Conservation (phyloP, 1,140 invertebrate species). For the Drosophila dunni region DNA sequence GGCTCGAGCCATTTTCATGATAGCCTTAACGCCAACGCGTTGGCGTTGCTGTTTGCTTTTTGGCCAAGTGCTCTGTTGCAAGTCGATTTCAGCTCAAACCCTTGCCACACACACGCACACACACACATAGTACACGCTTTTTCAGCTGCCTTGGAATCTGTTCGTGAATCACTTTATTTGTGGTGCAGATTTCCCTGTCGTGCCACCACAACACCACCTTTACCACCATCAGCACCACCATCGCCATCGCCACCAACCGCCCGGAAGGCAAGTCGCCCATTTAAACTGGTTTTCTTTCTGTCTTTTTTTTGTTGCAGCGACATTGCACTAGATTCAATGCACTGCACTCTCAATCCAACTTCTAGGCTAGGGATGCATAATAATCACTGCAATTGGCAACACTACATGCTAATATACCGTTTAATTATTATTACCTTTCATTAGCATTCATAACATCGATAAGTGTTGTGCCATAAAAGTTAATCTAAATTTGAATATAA, state of each 20-base stretch:
- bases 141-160: constrained; percentile 51
- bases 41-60: constrained; percentile 31
- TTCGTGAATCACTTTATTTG: constrained; percentile 78
- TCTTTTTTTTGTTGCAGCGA: constrained; percentile 61
- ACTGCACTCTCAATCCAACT: constrained; percentile 47
- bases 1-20: constrained; percentile 33
- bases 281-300: constrained; percentile 56
- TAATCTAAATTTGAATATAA: background rate
- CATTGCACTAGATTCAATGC: constrained; percentile 78
- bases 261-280: constrained; percentile 65
- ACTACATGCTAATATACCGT: constrained; percentile 3
- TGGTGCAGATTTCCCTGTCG: constrained; percentile 59
- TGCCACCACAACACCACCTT: constrained; percentile 41
- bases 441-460: constrained; percentile 8
- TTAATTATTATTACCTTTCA: background rate
- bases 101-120: constrained; percentile 38
- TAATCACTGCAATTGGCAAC: constrained; percentile 4
- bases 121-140: constrained; percentile 12
- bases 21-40: constrained; percentile 54
- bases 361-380: constrained; percentile 61
- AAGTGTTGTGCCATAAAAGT: background rate
- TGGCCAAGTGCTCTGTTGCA: constrained; percentile 47
- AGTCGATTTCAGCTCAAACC: constrained; percentile 5
- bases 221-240: background rate
- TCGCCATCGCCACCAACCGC: constrained; percentile 33